These are phyloP conservation scores for Netelia inedita DNA, from an alignment of 2,888 invertebrate species.

Conservation along the genomic window DNA sequence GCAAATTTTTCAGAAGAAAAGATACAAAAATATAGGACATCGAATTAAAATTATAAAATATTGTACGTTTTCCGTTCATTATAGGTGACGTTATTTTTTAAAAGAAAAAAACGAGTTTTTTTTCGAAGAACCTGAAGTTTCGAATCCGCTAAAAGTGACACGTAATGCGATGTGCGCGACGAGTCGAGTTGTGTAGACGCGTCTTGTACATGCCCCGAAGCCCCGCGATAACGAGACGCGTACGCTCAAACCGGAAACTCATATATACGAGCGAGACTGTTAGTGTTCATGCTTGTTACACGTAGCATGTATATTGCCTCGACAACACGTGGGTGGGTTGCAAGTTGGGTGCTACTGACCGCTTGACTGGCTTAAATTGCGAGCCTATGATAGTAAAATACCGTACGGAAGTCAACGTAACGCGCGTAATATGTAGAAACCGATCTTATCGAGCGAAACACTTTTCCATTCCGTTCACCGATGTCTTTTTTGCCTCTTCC, in stretches of 20 bases:
- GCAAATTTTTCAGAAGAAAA: no score
- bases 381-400: conserved; percentile 45
- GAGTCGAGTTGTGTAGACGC: not conserved
- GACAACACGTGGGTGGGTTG: not conserved
- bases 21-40: no score
- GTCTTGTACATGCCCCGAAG: conserved; percentile 50
- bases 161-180: not conserved
- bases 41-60: no score
- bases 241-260: conserved; percentile 60
- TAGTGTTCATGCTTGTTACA: not conserved
- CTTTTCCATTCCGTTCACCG: conserved; percentile 31
- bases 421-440: conserved; percentile 19
- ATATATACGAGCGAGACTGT: conserved; percentile 8
- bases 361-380: conserved; percentile 66
- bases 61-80: not conserved
- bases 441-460: conserved; percentile 61
- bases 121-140: conserved; percentile 9
- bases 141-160: conserved; percentile 57
- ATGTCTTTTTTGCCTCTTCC: not conserved
- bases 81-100: not conserved
- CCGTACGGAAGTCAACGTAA: conserved; percentile 62
- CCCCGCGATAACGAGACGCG: conserved; percentile 33
- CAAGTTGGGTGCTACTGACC: conserved; percentile 68
- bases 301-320: not conserved
- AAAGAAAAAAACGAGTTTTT: not conserved